Conservation (phyloP, 1,140 invertebrate species). For the Aphelinus certus region DNA sequence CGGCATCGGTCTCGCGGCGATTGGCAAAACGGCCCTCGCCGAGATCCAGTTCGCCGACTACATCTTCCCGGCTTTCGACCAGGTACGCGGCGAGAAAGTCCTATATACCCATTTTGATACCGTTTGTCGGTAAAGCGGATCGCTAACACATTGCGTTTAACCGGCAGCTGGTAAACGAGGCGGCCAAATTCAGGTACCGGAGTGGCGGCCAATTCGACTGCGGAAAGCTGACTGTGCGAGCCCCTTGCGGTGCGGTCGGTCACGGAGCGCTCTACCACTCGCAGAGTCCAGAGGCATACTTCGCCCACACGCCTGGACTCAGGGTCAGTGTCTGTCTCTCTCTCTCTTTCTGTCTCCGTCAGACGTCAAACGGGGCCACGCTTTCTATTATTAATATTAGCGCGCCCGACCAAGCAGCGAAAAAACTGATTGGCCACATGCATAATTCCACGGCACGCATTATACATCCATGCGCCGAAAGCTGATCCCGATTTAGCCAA, state of each 20-base stretch:
- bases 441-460: too few species aligned
- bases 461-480: too few species aligned
- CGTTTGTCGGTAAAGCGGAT: neutral
- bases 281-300: constrained; percentile 97
- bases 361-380: neutral
- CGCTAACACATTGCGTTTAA: neutral
- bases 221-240: constrained; percentile 89
- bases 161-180: constrained; percentile 82
- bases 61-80: constrained; percentile 99
- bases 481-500: too few species aligned
- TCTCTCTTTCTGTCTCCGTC: too few species aligned
- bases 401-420: neutral
- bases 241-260: constrained; percentile 87
- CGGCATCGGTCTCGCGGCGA: constrained; percentile 91
- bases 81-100: constrained; percentile 69
- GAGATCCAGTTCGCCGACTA: constrained; percentile 99
- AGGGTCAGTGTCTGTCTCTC: constrained; percentile 71
- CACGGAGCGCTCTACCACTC: constrained; percentile 98
- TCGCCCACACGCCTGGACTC: constrained; percentile 95
- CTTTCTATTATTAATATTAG: neutral
- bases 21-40: constrained; percentile 92
- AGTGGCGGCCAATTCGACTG: constrained; percentile 91
- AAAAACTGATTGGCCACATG: neutral
- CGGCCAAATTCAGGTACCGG: constrained; percentile 94
- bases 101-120: neutral